Evolutionary conservation across 1,140 invertebrate genomes (phyloP), one percentile per base, ranked within the genome.

Genomic region (Reticulitermes speratus): DNA sequence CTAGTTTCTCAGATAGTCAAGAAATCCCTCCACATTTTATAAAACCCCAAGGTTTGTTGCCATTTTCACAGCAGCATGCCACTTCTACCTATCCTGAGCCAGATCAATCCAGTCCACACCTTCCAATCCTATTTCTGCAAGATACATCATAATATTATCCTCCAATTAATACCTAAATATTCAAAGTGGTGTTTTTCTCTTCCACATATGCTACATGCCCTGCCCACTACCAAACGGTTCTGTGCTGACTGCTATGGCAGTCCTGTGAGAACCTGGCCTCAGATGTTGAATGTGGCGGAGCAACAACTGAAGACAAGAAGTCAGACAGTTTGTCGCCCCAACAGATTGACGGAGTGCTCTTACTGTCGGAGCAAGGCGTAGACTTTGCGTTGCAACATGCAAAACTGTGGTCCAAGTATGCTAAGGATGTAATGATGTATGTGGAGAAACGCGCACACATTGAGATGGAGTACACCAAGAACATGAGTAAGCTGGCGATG

Each of bases 381-480:
- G 92, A 93, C 84, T 85, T 91, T 83, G 92, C 93, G 12, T 88
- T 94, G 38, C 90, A 92, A 65, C 89, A 92, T 85, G 93, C 93
- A 30, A 93, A 94, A 89, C 89, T 92, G 5, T 94, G 93, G 93
- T 91, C 92, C 44, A 93, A 93, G 88, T 93, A 94, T 88, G 90
- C 91, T 82, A 92, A 93, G 88, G 93, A 93, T 88, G 90, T 94
- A 23, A 90, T 93, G 69, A 89, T 89, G 9, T 94, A 93, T 87
- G 90, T 94, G 45, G 93, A 94, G 88, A 92, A 92, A 88, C 90
- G 93, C 86, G 89, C 90, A 25, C 89, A 90, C 86, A 88, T 93
- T n/a, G 93, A 94, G 88, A 88, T 90, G 83, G 93, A 94, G 84
- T 92, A 92, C 89, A 89, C 92, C 25, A 91, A 91, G 88, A 92